Conservation (phyloP, 2,888 invertebrate species). For the Cantharis rufa region DNA sequence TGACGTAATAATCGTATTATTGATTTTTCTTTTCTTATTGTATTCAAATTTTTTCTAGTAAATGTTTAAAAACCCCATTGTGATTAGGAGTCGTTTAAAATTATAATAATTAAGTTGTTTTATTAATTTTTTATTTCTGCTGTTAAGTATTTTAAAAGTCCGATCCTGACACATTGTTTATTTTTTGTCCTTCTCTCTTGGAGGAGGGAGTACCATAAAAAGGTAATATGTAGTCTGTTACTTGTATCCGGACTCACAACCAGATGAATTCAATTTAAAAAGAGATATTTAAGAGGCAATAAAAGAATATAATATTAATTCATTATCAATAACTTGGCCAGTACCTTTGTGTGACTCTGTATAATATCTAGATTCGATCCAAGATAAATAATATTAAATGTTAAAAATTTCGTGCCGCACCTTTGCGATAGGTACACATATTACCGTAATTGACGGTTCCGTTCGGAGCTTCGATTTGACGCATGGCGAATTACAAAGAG, state of each 20-base stretch:
- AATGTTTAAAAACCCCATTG: background rate
- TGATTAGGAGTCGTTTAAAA: background rate
- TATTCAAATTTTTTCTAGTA: background rate
- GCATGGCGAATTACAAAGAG: background rate
- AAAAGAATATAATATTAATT: background rate
- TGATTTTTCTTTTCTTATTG: background rate
- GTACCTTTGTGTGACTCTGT: background rate
- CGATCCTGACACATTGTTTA: background rate
- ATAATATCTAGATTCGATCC: background rate
- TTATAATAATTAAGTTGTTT: background rate
- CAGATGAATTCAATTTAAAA: too few species aligned
- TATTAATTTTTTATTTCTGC: background rate
- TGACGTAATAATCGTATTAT: too few species aligned
- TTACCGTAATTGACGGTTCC: conserved; percentile 5
- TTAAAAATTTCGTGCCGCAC: background rate
- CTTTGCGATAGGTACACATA: background rate
- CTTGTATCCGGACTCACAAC: background rate
- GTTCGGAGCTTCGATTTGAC: conserved; percentile 6
- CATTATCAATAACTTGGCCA: background rate
- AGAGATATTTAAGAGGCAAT: background rate
- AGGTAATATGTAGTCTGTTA: too few species aligned
- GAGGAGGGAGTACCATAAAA: background rate
- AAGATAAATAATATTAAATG: background rate
- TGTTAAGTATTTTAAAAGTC: background rate
- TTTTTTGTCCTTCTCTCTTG: background rate